These are phyloP conservation scores for Morone saxatilis DNA, from an alignment of 2,113 vertebrate genomes.

Conservation along the genomic window DNA sequence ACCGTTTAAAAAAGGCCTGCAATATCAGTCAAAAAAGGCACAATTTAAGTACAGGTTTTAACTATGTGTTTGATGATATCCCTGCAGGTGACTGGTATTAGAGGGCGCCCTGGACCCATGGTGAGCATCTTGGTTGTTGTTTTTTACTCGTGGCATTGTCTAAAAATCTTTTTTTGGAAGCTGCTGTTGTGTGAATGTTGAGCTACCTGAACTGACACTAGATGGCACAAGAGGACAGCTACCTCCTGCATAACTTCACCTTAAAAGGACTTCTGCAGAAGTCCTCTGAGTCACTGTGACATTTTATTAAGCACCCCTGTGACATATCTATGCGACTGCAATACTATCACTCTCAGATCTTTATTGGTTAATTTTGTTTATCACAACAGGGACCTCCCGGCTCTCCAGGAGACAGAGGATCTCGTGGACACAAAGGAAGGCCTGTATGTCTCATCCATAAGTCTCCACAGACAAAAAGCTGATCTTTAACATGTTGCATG, in stretches of 20 bases:
- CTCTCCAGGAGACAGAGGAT: slow-evolving; percentile 91
- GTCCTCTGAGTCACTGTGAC: neutral
- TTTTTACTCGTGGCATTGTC: neutral
- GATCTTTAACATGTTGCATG: neutral
- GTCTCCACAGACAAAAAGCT: neutral
- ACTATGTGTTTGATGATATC: neutral
- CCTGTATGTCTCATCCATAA: slow-evolving; percentile 84
- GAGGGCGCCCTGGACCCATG: slow-evolving; percentile 91
- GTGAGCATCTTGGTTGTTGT: slow-evolving; percentile 82
- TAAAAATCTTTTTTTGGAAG: neutral
- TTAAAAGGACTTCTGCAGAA: slow-evolving; percentile 13
- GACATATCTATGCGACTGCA: neutral
- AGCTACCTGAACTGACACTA: slow-evolving; percentile 71
- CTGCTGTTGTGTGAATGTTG: neutral
- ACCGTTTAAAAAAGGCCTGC: accelerated
- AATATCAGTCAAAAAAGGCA: accelerated
- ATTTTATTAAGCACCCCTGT: neutral
- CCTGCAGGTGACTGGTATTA: slow-evolving; percentile 90
- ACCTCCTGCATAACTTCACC: slow-evolving; percentile 36
- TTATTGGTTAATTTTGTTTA: slow-evolving; percentile 48
- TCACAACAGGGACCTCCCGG: slow-evolving; percentile 92
- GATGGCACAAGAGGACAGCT: slow-evolving; percentile 77
- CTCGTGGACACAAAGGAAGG: slow-evolving; percentile 92
- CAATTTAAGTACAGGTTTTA: neutral
- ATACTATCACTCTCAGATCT: neutral